Percentiles rank a stretch among this genome's conserved stretches.
These are phyloP conservation scores for Orussus abietinus DNA, from an alignment of 1,140 invertebrate species.

Conservation along the genomic window DNA sequence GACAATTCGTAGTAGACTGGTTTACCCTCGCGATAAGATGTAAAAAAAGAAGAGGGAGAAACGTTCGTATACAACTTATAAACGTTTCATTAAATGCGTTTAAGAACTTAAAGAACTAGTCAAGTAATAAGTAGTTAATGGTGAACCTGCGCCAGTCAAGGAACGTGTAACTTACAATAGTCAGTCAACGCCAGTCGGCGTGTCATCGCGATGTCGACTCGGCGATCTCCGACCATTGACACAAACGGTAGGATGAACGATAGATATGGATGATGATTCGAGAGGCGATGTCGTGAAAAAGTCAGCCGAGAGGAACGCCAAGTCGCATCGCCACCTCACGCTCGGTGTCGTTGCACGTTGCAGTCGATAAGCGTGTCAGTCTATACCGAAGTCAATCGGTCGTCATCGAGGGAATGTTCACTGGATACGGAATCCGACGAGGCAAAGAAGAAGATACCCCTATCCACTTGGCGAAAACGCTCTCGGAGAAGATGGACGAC, in stretches of 20 bases:
- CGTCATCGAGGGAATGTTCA: not conserved
- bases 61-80: constrained; percentile 1
- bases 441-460: not conserved
- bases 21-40: no score
- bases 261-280: constrained; percentile 39
- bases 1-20: no score
- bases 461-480: no score
- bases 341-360: constrained; percentile 13
- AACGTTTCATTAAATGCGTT: constrained; percentile 11
- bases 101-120: constrained; percentile 26
- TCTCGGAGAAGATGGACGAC: no score
- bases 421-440: constrained; percentile 4
- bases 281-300: constrained; percentile 40
- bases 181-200: no score
- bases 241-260: constrained; percentile 40
- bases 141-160: no score
- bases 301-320: constrained; percentile 25
- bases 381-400: constrained; percentile 8
- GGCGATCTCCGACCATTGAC: constrained; percentile 36
- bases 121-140: constrained; percentile 10
- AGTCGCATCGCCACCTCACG: constrained; percentile 9
- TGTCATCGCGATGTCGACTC: no score
- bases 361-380: constrained; percentile 27
- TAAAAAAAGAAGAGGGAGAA: no score
- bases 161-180: no score